phyloP scores from a whole-genome alignment of 2,888 invertebrate species.

The Chrysolina oricalcia region DNA sequence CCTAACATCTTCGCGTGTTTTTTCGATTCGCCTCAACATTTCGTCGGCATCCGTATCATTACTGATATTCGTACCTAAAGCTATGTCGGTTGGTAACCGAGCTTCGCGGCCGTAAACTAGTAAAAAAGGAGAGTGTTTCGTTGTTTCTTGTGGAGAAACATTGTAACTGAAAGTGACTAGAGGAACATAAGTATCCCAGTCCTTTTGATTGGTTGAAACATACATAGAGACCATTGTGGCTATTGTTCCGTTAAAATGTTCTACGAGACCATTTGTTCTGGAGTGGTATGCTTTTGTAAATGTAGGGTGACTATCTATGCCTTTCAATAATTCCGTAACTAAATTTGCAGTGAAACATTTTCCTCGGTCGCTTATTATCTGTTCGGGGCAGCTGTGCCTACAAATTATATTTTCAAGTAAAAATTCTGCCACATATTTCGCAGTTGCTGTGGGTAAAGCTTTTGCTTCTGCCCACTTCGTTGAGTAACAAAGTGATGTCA shows the following conservation, averaged over 20 bases:
- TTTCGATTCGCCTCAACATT: neutral
- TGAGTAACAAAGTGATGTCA: conserved; percentile 11
- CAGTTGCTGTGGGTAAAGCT: neutral
- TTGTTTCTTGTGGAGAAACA: conserved; percentile 13
- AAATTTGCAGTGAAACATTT: conserved; percentile 1
- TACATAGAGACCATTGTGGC: conserved; percentile 16
- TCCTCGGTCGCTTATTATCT: conserved; percentile 4
- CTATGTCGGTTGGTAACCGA: neutral
- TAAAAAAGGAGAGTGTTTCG: conserved; percentile 13
- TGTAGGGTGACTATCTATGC: too few species aligned
- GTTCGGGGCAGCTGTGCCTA: conserved; percentile 22
- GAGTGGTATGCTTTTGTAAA: too few species aligned
- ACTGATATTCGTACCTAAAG: neutral
- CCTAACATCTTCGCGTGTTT: conserved; percentile 2
- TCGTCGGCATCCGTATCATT: neutral
- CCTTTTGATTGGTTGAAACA: conserved; percentile 16
- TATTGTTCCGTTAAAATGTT: neutral
- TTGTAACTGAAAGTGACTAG: conserved; percentile 19
- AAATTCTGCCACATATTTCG: conserved; percentile 22
- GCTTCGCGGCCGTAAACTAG: conserved; percentile 24
- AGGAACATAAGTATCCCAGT: conserved; percentile 26
- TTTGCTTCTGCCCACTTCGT: conserved; percentile 19
- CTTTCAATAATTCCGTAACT: too few species aligned
- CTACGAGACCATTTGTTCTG: conserved; percentile 22
- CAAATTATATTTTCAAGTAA: conserved; percentile 9